These are phyloP conservation scores for Diacarnus erythraeanus DNA, from an alignment of 37 sponge, comb jelly and placozoan species.

Conservation along the genomic window DNA sequence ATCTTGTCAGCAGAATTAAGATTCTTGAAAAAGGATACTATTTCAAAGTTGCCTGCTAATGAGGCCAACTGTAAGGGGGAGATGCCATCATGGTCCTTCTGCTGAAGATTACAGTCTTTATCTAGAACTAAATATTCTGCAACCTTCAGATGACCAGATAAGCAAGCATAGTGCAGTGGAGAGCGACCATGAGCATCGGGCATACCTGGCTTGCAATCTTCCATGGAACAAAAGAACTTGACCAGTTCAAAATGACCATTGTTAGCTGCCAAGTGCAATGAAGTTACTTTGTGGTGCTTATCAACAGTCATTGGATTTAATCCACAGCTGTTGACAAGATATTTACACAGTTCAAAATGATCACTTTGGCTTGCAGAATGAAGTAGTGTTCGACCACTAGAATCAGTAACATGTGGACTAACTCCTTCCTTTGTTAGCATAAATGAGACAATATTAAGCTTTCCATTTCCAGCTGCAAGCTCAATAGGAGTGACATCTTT, in stretches of 20 bases:
- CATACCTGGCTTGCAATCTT: conserved; percentile 17
- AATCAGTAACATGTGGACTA: conserved; percentile 3
- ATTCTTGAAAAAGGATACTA: conserved; percentile 31
- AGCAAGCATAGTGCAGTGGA: conserved; percentile 74
- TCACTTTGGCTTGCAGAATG: conserved; percentile 47
- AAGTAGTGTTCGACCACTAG: conserved; percentile 34
- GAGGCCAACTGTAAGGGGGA: conserved; percentile 65
- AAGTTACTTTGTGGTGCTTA: conserved; percentile 12
- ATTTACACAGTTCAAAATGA: conserved; percentile 48
- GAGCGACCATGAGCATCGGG: conserved; percentile 33
- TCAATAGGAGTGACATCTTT: conserved; percentile 38
- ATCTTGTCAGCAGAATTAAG: conserved; percentile 11
- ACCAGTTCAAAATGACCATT: conserved; percentile 15
- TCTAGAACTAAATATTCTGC: conserved; percentile 34
- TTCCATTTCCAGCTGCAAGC: conserved; percentile 46
- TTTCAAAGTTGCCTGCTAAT: conserved; percentile 50
- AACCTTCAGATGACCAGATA: conserved; percentile 52
- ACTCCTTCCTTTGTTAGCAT: conserved; percentile 2
- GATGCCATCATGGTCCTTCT: conserved; percentile 24
- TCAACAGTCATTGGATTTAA: conserved; percentile 20
- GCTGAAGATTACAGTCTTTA: neutral
- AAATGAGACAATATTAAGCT: conserved; percentile 25
- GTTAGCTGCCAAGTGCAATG: conserved; percentile 31
- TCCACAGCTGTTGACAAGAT: conserved; percentile 31
- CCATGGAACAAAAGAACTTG: conserved; percentile 28